phyloP scores from a whole-genome alignment of 2,888 invertebrate genomes.

The Hipparchia sbordonii region DNA sequence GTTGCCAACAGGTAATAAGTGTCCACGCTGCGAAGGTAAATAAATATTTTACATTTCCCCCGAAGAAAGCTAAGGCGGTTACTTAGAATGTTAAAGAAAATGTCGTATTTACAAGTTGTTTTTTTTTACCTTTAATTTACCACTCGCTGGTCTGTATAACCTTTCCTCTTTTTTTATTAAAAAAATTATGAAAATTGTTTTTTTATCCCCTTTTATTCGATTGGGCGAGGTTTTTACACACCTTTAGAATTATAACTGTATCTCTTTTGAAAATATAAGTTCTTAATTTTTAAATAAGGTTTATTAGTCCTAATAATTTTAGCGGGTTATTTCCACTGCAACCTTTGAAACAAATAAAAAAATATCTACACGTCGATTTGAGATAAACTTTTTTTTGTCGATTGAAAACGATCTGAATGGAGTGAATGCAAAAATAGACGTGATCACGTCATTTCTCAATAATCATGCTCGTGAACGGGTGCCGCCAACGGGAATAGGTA shows the following conservation, averaged over 20 bases:
- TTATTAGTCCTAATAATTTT: too few relatives aligned
- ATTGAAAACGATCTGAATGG: too few relatives aligned
- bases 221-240: background rate
- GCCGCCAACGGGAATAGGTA: too few relatives aligned
- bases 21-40: slow-evolving; percentile 41
- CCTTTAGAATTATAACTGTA: background rate
- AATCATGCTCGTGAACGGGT: too few relatives aligned
- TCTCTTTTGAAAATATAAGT: background rate
- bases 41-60: slow-evolving; percentile 44
- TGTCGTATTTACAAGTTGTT: slow-evolving; percentile 17
- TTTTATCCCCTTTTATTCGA: background rate
- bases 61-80: slow-evolving; percentile 14
- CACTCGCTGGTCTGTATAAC: background rate
- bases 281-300: too few relatives aligned
- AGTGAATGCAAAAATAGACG: too few relatives aligned
- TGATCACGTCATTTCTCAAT: too few relatives aligned
- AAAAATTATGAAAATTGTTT: slow-evolving; percentile 11
- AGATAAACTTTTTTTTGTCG: too few relatives aligned
- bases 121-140: slow-evolving; percentile 4
- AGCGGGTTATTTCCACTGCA: too few relatives aligned
- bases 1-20: slow-evolving; percentile 46
- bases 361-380: too few relatives aligned
- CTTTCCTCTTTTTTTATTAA: background rate
- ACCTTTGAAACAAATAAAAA: too few relatives aligned
- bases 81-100: slow-evolving; percentile 14